Base-by-base conservation (phyloP, 2,888 invertebrate genomes). In the Steinernema scapterisci region DNA sequence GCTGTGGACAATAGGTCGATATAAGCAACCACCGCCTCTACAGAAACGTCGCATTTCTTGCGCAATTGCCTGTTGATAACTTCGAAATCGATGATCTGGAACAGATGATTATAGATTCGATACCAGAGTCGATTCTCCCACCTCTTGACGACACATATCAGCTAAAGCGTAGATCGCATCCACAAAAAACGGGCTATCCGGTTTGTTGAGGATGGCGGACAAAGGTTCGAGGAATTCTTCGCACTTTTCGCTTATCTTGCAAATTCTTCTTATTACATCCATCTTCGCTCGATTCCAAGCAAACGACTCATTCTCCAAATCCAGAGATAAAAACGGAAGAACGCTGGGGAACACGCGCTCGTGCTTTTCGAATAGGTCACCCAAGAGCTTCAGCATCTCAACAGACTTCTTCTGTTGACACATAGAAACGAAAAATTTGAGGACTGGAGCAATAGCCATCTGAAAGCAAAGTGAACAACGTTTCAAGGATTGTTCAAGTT, bases 241-340 rank as follows among this genome's bases (percentile, higher is more conserved):
- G 25, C 23, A 54, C 13, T 21, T 54, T 5, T 54, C 54, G 21
- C 54, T 54, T 5, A 54, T 21, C 2, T 21, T 16, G 21, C 54
- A 54, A 25, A 54, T 25, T 54, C 54, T 54, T 54, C 54, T 54
- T 19, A 54, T 54, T 1, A 54, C 23, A 13, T 54, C 54, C 54
- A 54, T 54, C 21, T 54, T 54, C 54, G 54, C 54, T 11, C 54
- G 54, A 25, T 54, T 54, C 54, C 54, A 54, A 5, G 13, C 23
- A 21, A 54, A 25, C 54, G 54, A 23, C 6, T 54, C 54, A 25
- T 54, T 25, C 25, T 19, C 13, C 54, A 25, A 13, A 13, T 25
- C 54, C 25, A 54, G 13, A 23, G 23, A 23, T 5, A 54, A 23
- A 11, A 54, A 25, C 13, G 54, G 54, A 11, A 54, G 25, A 25